phyloP scores from a whole-genome alignment of 23 tunicate genomes.

The Styela clava region DNA sequence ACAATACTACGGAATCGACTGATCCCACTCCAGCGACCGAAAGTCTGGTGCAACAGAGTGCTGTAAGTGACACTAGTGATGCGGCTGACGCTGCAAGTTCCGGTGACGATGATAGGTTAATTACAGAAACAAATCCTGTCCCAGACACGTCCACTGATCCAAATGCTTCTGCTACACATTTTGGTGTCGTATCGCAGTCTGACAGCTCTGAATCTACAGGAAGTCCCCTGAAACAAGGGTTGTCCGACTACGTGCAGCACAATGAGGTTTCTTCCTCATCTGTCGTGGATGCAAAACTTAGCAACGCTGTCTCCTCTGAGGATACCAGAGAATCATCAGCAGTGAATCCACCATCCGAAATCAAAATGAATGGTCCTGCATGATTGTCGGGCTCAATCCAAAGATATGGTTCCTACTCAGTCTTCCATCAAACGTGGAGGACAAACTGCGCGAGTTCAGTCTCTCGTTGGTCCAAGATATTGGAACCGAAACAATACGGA shows the following conservation, averaged over 20 bases:
- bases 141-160: background rate
- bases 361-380: background rate
- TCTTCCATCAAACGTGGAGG: background rate
- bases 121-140: background rate
- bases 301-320: background rate
- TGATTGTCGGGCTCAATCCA: background rate
- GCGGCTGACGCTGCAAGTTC: background rate
- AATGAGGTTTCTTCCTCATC: constrained; percentile 10
- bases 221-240: background rate
- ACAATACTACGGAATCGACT: background rate
- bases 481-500: background rate
- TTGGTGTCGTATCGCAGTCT: background rate
- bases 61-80: background rate
- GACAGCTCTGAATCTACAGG: background rate
- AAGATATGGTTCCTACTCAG: background rate
- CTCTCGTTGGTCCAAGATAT: background rate
- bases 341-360: background rate
- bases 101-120: background rate
- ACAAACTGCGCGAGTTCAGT: background rate
- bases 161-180: background rate
- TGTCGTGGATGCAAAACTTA: background rate
- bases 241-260: constrained; percentile 8
- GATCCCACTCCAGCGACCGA: background rate
- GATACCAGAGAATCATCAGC: background rate
- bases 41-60: background rate